A percentile compares a stretch with the other conserved stretches of the same genome.
Conservation (phyloP, 2,113 vertebrate species). For the Petroica traversi region DNA sequence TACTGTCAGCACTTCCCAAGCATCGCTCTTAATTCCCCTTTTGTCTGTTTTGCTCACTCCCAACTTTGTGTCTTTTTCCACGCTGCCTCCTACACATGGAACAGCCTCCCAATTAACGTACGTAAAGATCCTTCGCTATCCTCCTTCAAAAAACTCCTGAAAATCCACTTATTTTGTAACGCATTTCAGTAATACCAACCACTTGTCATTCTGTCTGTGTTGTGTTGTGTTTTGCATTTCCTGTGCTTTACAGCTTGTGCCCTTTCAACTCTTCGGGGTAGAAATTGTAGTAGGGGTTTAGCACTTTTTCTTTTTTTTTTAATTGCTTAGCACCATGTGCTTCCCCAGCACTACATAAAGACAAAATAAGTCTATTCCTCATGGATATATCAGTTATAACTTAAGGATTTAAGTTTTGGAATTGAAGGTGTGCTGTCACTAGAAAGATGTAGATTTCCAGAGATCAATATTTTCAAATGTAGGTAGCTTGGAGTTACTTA, state of each 20-base stretch:
- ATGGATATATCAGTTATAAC: not conserved
- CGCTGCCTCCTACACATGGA: conserved; percentile 73
- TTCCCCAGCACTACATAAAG: not conserved
- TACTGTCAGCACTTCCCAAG: conserved; percentile 44
- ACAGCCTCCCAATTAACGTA: conserved; percentile 71
- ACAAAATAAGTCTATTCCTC: not conserved
- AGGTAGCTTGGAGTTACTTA: not conserved
- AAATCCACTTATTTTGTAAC: conserved; percentile 52
- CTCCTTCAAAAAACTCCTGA: conserved; percentile 56
- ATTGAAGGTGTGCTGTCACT: not conserved
- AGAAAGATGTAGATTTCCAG: not conserved
- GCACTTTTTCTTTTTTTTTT: not conserved
- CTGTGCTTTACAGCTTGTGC: conserved; percentile 39
- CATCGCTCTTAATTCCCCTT: conserved; percentile 55
- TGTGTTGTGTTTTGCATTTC: conserved; percentile 54
- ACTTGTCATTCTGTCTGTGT: conserved; percentile 58
- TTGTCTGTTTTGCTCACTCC: conserved; percentile 72
- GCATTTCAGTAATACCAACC: conserved; percentile 50
- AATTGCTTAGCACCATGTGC: not conserved
- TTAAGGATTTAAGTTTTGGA: not conserved
- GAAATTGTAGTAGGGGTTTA: not conserved
- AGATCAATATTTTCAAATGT: not conserved
- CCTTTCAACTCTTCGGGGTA: conserved; percentile 9
- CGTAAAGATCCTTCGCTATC: conserved; percentile 69
- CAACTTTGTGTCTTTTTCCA: conserved; percentile 74